These are phyloP conservation scores for Rhabdornis inornatus DNA, from an alignment of 2,113 vertebrate species.

Conservation along the genomic window DNA sequence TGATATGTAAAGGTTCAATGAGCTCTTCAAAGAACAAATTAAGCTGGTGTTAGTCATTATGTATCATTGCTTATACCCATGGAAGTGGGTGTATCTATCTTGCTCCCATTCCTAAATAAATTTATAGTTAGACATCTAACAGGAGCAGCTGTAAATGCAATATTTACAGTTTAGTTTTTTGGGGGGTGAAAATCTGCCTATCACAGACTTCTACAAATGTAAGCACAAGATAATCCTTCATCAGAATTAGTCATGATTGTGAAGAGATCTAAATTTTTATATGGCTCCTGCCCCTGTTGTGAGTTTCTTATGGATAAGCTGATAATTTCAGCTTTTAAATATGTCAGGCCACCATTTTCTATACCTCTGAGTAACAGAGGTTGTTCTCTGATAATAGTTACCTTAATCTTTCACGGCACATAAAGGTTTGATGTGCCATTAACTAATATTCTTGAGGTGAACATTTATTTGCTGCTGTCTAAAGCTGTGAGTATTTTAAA, in stretches of 20 bases:
- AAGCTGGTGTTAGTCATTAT: background rate
- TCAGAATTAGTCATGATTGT: background rate
- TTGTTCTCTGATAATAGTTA: background rate
- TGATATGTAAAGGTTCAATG: background rate
- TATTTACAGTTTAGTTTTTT: background rate
- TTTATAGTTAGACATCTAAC: background rate
- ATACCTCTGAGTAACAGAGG: background rate
- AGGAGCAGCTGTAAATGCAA: constrained; percentile 17
- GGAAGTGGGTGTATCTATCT: background rate
- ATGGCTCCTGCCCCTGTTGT: background rate
- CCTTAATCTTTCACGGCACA: background rate
- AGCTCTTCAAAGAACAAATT: constrained; percentile 1
- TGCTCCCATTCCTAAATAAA: constrained; percentile 2
- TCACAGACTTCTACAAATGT: background rate
- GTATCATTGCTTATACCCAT: background rate
- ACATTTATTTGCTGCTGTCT: background rate
- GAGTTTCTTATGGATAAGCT: background rate
- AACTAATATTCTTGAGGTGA: background rate
- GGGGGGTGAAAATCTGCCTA: background rate
- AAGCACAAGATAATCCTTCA: background rate
- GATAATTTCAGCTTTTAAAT: background rate
- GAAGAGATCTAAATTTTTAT: background rate
- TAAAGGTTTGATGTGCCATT: background rate
- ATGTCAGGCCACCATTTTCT: background rate
- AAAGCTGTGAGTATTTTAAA: background rate